Base-by-base conservation (phyloP, 2,113 vertebrate genomes). In the Probosciger aterrimus region DNA sequence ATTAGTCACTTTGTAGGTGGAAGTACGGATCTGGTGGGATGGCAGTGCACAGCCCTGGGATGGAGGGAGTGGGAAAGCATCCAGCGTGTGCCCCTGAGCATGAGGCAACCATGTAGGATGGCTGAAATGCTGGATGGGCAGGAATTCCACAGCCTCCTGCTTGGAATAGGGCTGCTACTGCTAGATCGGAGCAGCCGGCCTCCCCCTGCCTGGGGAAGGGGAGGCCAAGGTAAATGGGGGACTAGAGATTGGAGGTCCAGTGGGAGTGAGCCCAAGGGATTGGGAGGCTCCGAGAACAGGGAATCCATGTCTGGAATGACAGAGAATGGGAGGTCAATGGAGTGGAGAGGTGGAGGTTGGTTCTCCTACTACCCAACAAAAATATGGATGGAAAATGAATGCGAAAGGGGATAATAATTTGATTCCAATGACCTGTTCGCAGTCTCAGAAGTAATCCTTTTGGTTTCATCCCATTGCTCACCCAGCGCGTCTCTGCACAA, bases 41-140 rank as follows among this genome's bases (percentile, higher is more conserved):
- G 6, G 85, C 1, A 3, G 37, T 39, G 20, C 18, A 76, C 55
- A 39, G 18, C 57, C 12, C 39, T 30, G 41, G 41, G 57, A 71
- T 10, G 0, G 10, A 41, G 50, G 17, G 57, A 43, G 20, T 18
- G 22, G 73, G 39, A 59, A 10, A 30, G 23, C 6, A 3, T 65
- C 23, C 4, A 6, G 18, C 3, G 8, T 0, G 2, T 47, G n/a
- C 41, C 28, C 49, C 14, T 4, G 10, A 22, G 39, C 0, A 1
- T 47, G 47, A 63, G 33, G 53, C 6, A 44, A 8, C n/a, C n/a
- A 17, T 14, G 39, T 62, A 46, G 46, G 28, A 79, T 39, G 3
- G 13, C n/a, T 41, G n/a, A 80, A 53, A 63, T 47, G n/a, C 30
- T 65, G 68, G 35, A 43, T 11, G 31, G 25, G 31, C 30, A 81